phyloP scores from a whole-genome alignment of 2,797 vertebrate genomes.

The Muscicapa comitata region DNA sequence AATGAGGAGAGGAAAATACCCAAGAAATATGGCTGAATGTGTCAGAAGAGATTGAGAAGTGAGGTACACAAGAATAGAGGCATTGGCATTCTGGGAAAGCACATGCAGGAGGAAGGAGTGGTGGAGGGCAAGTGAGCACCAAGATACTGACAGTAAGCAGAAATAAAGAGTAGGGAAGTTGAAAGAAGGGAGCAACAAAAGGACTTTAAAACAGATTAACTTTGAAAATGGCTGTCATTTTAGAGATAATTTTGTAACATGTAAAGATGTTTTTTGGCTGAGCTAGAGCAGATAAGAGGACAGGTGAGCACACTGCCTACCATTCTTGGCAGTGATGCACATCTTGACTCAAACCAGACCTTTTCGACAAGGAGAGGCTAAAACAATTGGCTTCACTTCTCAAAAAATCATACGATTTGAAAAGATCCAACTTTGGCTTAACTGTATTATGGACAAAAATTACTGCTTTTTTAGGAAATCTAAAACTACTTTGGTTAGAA shows the following conservation, averaged over 20 bases:
- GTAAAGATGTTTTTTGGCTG: background rate
- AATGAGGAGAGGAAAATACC: background rate
- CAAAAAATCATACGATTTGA: background rate
- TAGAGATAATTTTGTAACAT: background rate
- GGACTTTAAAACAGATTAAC: background rate
- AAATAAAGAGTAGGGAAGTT: background rate
- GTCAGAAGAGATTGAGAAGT: background rate
- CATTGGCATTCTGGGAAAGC: background rate
- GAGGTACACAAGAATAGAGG: background rate
- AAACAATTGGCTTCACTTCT: background rate
- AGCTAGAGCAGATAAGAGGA: background rate
- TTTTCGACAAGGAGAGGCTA: background rate
- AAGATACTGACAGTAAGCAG: background rate
- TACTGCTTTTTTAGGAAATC: background rate
- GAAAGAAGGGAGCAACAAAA: background rate
- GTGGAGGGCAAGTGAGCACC: background rate
- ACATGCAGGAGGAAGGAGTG: accelerated
- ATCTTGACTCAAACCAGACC: background rate
- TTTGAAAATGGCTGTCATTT: background rate
- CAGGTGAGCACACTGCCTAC: background rate
- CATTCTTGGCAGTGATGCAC: background rate
- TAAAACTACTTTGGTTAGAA: background rate
- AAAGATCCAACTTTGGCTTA: background rate
- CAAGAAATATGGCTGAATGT: accelerated
- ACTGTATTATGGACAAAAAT: background rate